These are phyloP conservation scores for Tetragonisca angustula DNA, from an alignment of 2,888 invertebrate genomes.

Conservation along the genomic window DNA sequence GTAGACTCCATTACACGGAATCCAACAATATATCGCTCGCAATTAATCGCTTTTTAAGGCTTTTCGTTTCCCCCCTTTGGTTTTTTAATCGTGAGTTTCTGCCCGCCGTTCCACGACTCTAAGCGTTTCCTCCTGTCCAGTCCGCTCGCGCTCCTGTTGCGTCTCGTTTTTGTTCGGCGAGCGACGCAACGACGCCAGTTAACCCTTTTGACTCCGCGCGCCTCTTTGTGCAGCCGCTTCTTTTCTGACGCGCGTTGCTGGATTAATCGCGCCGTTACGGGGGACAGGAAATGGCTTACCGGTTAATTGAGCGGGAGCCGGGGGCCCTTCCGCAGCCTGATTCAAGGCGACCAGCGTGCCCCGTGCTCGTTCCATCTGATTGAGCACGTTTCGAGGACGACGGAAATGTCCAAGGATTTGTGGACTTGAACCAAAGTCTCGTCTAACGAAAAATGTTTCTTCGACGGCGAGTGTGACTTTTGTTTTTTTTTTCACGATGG, in stretches of 20 bases:
- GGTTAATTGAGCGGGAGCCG: constrained; percentile 14
- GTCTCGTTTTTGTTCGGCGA: constrained; percentile 3
- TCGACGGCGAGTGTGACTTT: rapidly evolving
- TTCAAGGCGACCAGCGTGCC: background rate
- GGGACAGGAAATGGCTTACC: constrained; percentile 21
- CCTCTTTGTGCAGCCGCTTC: constrained; percentile 13
- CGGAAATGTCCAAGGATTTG: background rate
- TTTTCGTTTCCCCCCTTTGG: constrained; percentile 17
- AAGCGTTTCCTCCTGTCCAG: constrained; percentile 13
- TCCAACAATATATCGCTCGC: too few species aligned
- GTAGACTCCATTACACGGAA: too few species aligned
- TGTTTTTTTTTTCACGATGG: too few species aligned
- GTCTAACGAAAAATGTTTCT: too few species aligned
- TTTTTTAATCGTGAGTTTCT: constrained; percentile 53
- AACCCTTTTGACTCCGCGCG: constrained; percentile 34
- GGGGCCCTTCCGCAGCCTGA: background rate
- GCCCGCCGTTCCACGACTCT: constrained; percentile 49
- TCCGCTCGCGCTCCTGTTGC: background rate
- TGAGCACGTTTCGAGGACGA: too few species aligned
- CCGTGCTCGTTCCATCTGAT: background rate
- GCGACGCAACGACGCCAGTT: constrained; percentile 26
- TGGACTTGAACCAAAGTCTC: background rate
- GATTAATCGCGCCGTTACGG: constrained; percentile 22
- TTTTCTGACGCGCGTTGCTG: constrained; percentile 13
- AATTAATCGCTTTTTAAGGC: background rate